Evolutionary conservation across 1,140 invertebrate genomes (phyloP).

Genomic region (Drosophila mayri): DNA sequence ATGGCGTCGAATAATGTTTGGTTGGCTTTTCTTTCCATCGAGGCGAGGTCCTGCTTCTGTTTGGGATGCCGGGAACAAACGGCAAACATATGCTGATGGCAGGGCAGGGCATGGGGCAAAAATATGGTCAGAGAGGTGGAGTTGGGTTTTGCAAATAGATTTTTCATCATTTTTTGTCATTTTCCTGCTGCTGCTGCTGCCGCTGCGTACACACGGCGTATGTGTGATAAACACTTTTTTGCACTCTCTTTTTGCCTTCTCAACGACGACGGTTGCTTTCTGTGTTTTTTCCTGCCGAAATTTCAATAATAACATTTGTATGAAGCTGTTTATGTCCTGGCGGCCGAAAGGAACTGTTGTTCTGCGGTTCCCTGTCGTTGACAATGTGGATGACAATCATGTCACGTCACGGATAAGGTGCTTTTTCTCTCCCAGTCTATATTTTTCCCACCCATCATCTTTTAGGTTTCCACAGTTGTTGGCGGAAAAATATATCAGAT

Average conservation of each 20-base stretch:
- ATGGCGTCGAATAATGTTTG: slow-evolving; percentile 66
- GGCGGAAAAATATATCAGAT: not conserved
- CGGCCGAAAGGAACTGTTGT: slow-evolving; percentile 34
- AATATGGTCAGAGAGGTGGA: slow-evolving; percentile 42
- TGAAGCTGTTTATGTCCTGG: slow-evolving; percentile 74
- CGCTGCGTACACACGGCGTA: slow-evolving; percentile 53
- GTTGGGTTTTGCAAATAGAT: slow-evolving; percentile 64
- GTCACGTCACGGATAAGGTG: slow-evolving; percentile 65
- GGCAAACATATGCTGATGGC: slow-evolving; percentile 59
- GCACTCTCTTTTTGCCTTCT: slow-evolving; percentile 1
- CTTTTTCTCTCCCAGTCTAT: slow-evolving; percentile 16
- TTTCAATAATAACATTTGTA: slow-evolving; percentile 83
- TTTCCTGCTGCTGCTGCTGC: slow-evolving; percentile 9
- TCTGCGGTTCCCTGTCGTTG: slow-evolving; percentile 60
- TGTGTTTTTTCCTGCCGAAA: slow-evolving; percentile 39
- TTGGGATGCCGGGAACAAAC: slow-evolving; percentile 20
- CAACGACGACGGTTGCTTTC: slow-evolving; percentile 5
- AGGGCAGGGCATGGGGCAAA: slow-evolving; percentile 14
- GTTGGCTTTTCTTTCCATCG: slow-evolving; percentile 24
- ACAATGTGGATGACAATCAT: slow-evolving; percentile 80
- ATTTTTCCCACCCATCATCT: slow-evolving; percentile 11
- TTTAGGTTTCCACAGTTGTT: not conserved
- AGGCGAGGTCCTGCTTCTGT: slow-evolving; percentile 2
- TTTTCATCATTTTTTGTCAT: slow-evolving; percentile 76
- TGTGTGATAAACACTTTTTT: slow-evolving; percentile 69